Evolutionary conservation across 2,888 invertebrate species (phyloP), one percentile per base, ranked within the genome.

Genomic region (Hermodice carunculata): DNA sequence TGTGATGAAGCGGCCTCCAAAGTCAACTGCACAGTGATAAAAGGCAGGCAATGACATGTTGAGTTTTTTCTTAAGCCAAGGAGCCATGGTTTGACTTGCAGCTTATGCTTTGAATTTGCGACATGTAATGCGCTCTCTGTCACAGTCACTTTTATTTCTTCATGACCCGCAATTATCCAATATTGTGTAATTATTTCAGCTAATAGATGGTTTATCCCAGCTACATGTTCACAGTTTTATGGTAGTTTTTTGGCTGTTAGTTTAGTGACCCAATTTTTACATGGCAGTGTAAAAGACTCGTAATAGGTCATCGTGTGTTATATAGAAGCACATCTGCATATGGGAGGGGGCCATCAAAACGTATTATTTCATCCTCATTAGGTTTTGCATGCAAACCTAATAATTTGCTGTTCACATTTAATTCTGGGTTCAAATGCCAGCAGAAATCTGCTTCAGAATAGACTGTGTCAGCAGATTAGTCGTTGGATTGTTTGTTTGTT

Each of bases 251-350:
- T 51, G 14, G 67, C 37, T 8, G 67, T 42, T 4, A 69, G 56
- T 28, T 53, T 54, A 37, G 69, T 69, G 4, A 70, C 28, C 31
- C 34, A 46, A 34, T 40, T 31, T 19, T 49, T 61, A 19, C 67
- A 28, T 3, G 66, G 66, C 22, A 70, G 44, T 17, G 69, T 67
- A 5, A 67, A n/a, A n/a, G n/a, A n/a, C n/a, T n/a, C n/a, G n/a
- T n/a, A n/a, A n/a, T 61, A 17, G 68, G 68, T 48, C 22, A 61
- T 52, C 44, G 8, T 0, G 53, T 53, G 11, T 67, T 59, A 22
- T 40, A 43, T 6, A 64, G 26, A 6, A 66, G 29, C 17, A 60
- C 11, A 8, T 22, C 29, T 37, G 66, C 49, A 26, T 65, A 26
- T 1, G n/a, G n/a, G 3, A 57, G 31, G 3, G 52, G 49, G 28